Evolutionary conservation across 1,140 invertebrate species (phyloP).

Genomic region (Anoplophora glabripennis): DNA sequence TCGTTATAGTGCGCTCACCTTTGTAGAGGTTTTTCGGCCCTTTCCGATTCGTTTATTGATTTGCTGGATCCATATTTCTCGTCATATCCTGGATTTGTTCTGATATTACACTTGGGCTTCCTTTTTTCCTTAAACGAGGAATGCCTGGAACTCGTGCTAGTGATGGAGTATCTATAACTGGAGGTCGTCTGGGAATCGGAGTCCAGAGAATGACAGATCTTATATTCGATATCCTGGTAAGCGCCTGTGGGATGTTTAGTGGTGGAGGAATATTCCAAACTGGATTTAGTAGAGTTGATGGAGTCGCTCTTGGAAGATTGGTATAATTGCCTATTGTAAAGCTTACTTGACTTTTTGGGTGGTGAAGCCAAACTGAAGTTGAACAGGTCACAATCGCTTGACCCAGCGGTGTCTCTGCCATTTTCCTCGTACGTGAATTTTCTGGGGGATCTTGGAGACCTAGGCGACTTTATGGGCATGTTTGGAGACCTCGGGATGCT

Average conservation of each 20-base stretch:
- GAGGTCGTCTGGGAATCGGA: constrained; percentile 40
- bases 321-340: constrained; percentile 34
- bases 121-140: constrained; percentile 43
- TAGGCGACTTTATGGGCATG: constrained; percentile 29
- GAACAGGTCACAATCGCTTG: constrained; percentile 22
- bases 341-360: constrained; percentile 31
- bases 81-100: constrained; percentile 44
- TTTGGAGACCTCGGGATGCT: constrained; percentile 19
- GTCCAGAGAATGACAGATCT: constrained; percentile 43
- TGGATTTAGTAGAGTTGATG: constrained; percentile 37
- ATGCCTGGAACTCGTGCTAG: constrained; percentile 34
- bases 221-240: constrained; percentile 44
- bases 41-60: constrained; percentile 39
- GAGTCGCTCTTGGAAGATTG: constrained; percentile 39
- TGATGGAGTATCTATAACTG: constrained; percentile 24
- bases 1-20: background rate
- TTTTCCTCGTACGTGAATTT: constrained; percentile 31
- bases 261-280: constrained; percentile 41
- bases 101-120: constrained; percentile 40
- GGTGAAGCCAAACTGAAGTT: constrained; percentile 39
- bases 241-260: constrained; percentile 40
- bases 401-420: constrained; percentile 10
- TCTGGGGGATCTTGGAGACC: constrained; percentile 25
- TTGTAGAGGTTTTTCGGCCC: constrained; percentile 14
- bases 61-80: constrained; percentile 40